Percentiles rank a stretch among this genome's conserved stretches.
phyloP scores from a whole-genome alignment of 2,113 vertebrate species.

The Chlamydotis undulata region DNA sequence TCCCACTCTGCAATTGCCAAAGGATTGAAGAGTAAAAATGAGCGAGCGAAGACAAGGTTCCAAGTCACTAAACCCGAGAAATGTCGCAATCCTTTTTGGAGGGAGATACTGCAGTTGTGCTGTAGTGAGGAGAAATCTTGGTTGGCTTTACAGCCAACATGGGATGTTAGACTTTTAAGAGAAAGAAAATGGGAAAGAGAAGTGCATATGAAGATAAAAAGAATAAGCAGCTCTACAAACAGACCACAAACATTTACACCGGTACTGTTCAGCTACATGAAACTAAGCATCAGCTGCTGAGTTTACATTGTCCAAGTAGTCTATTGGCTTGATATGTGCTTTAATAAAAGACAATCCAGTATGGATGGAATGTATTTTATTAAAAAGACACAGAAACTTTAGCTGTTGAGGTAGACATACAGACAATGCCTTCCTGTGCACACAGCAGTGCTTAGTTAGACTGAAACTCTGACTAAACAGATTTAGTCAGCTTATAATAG shows the following conservation, averaged over 20 bases:
- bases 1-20: not conserved
- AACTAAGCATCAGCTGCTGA: not conserved
- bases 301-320: not conserved
- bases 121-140: not conserved
- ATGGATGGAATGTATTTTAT: not conserved
- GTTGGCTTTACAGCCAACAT: not conserved
- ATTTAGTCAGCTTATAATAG: constrained; percentile 6
- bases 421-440: constrained; percentile 36
- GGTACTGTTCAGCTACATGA: not conserved
- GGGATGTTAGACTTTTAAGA: not conserved
- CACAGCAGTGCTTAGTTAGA: constrained; percentile 4
- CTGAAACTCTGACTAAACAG: constrained; percentile 67
- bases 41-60: not conserved
- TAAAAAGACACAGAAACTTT: constrained; percentile 9
- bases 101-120: not conserved
- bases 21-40: not conserved
- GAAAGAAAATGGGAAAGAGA: not conserved
- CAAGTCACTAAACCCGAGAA: constrained; percentile 18
- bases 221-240: not conserved
- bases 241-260: not conserved
- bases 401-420: constrained; percentile 6
- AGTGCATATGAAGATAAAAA: not conserved
- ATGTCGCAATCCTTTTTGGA: not conserved
- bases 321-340: not conserved
- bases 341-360: not conserved